A percentile compares a stretch with the other conserved stretches of the same genome.
phyloP scores from a whole-genome alignment of 2,888 invertebrate species.

The Hypomecis punctinalis region DNA sequence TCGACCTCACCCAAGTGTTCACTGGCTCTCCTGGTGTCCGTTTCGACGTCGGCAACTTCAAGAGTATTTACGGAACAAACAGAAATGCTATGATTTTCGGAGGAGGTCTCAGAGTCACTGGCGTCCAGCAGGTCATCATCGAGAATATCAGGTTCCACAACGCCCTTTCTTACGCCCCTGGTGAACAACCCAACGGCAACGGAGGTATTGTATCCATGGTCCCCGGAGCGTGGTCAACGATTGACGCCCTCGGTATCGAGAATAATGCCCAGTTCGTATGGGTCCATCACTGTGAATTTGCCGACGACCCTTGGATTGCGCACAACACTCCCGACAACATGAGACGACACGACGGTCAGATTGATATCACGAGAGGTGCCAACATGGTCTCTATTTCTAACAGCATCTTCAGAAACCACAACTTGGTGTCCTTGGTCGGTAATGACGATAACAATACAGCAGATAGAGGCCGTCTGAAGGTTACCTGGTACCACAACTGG shows the following conservation, averaged over 20 bases:
- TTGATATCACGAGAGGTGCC: slow-evolving; percentile 30
- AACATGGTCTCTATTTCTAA: slow-evolving; percentile 32
- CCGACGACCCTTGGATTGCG: slow-evolving; percentile 36
- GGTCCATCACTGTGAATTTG: slow-evolving; percentile 36
- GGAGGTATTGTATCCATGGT: slow-evolving; percentile 20
- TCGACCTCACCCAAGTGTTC: slow-evolving; percentile 29
- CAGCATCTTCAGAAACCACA: slow-evolving; percentile 38
- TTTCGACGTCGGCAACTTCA: slow-evolving; percentile 21
- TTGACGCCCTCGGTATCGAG: slow-evolving; percentile 25
- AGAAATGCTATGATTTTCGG: slow-evolving; percentile 25
- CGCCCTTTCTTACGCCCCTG: slow-evolving; percentile 21
- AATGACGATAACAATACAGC: slow-evolving; percentile 22
- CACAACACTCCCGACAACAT: slow-evolving; percentile 11
- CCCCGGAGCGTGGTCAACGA: slow-evolving; percentile 12
- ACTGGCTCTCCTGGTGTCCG: slow-evolving; percentile 30
- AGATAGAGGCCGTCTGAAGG: slow-evolving; percentile 30
- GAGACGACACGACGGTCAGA: slow-evolving; percentile 36
- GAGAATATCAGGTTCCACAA: slow-evolving; percentile 26
- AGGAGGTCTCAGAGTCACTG: slow-evolving; percentile 20
- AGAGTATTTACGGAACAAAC: slow-evolving; percentile 24
- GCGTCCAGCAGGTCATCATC: slow-evolving; percentile 19
- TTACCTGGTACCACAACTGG: slow-evolving; percentile 35
- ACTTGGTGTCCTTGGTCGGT: slow-evolving; percentile 29
- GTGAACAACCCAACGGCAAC: slow-evolving; percentile 26
- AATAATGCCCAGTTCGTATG: slow-evolving; percentile 22